A percentile compares a stretch with the other conserved stretches of the same genome.
Evolutionary conservation across 2,888 invertebrate genomes (phyloP).

Genomic region (Cyclophora albipunctata): DNA sequence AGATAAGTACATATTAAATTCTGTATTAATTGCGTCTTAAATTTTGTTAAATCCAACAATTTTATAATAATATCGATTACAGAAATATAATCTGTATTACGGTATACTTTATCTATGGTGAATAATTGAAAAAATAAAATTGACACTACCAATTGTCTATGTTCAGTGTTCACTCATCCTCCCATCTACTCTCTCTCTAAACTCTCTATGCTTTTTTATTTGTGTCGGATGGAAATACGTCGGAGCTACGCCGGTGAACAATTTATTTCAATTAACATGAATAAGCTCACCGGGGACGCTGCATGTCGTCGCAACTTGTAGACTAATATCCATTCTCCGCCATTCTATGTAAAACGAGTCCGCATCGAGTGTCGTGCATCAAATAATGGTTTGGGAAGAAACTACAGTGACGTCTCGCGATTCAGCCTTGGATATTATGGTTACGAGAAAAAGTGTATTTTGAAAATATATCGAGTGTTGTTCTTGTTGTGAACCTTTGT

Average conservation of each 20-base stretch:
- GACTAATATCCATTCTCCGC: conserved; percentile 43
- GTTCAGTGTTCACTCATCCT: too few species aligned
- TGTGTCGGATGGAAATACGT: conserved; percentile 66
- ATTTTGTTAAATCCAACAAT: too few species aligned
- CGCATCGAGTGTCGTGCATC: conserved; percentile 46
- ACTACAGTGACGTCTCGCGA: conserved; percentile 70
- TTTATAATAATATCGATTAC: too few species aligned
- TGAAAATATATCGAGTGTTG: conserved; percentile 70
- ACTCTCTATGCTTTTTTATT: conserved; percentile 65
- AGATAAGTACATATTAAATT: too few species aligned
- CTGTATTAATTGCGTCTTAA: too few species aligned
- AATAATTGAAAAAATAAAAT: conserved; percentile 29
- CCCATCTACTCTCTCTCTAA: conserved; percentile 23
- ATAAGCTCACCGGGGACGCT: conserved; percentile 51
- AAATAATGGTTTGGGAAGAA: conserved; percentile 70
- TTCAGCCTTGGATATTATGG: conserved; percentile 73
- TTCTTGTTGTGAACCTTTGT: conserved; percentile 60
- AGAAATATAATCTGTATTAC: too few species aligned
- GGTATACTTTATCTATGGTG: conserved; percentile 30
- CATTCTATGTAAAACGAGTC: conserved; percentile 35
- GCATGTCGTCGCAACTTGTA: conserved; percentile 50
- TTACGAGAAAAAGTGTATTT: conserved; percentile 75
- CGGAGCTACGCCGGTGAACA: conserved; percentile 63
- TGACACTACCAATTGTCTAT: background rate
- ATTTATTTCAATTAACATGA: conserved; percentile 70